These are phyloP conservation scores for Fopius arisanus DNA, from an alignment of 1,140 invertebrate species.

Conservation along the genomic window DNA sequence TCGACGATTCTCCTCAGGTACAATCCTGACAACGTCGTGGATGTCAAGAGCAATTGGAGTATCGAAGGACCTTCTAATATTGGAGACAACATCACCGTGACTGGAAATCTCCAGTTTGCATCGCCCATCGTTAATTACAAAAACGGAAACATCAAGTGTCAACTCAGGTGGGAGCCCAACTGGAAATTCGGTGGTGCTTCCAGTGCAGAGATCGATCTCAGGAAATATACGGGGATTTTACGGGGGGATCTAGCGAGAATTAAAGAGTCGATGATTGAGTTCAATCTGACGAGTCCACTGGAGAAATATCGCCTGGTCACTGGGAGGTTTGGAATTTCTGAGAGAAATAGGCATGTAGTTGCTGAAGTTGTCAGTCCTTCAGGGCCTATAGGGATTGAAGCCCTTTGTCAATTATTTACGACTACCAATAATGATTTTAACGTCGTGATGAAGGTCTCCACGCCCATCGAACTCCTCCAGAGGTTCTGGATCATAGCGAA, in stretches of 20 bases:
- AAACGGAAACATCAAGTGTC: conserved; percentile 71
- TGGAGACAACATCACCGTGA: conserved; percentile 63
- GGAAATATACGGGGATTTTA: conserved; percentile 68
- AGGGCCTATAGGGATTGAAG: conserved; percentile 74
- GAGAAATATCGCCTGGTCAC: conserved; percentile 71
- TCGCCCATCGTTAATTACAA: conserved; percentile 72
- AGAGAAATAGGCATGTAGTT: conserved; percentile 73
- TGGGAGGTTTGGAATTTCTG: conserved; percentile 76
- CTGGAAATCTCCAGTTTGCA: conserved; percentile 66
- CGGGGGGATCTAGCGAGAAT: conserved; percentile 50
- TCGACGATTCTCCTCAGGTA: conserved; percentile 66
- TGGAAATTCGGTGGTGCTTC: conserved; percentile 72
- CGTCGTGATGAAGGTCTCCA: conserved; percentile 74
- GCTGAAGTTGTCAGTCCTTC: conserved; percentile 73
- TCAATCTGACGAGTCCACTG: conserved; percentile 77
- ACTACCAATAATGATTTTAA: conserved; percentile 71
- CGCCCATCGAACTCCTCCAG: conserved; percentile 75
- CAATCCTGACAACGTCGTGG: conserved; percentile 65
- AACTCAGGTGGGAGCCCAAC: conserved; percentile 69
- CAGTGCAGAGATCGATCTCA: conserved; percentile 73
- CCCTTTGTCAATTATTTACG: conserved; percentile 66
- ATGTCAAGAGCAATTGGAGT: conserved; percentile 68
- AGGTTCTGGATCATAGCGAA: conserved; percentile 71
- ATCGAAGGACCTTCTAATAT: conserved; percentile 51
- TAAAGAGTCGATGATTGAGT: conserved; percentile 60